Percentiles rank a stretch among this genome's conserved stretches.
These are phyloP conservation scores for Lepas anatifera DNA, from an alignment of 2,888 invertebrate species.

Conservation along the genomic window DNA sequence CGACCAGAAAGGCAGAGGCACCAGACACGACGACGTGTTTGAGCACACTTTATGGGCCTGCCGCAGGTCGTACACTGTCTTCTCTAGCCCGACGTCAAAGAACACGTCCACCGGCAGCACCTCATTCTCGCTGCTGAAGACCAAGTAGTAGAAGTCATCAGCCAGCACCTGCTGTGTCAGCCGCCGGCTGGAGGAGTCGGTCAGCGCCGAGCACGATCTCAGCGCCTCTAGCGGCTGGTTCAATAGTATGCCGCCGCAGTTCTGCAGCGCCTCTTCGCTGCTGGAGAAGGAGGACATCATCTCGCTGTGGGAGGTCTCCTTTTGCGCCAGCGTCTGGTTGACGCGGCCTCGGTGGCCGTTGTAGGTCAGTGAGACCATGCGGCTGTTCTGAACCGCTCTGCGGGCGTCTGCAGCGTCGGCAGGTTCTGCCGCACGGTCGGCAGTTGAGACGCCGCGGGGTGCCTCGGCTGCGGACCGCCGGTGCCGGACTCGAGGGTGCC, in stretches of 20 bases:
- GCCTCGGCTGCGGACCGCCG: background rate
- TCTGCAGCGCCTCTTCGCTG: slow-evolving; percentile 59
- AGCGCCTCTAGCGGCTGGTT: slow-evolving; percentile 57
- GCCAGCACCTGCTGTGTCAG: slow-evolving; percentile 47
- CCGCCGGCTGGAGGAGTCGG: slow-evolving; percentile 19
- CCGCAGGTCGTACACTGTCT: slow-evolving; percentile 55
- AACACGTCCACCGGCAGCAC: slow-evolving; percentile 46
- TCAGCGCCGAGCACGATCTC: slow-evolving; percentile 38
- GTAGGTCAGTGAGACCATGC: background rate
- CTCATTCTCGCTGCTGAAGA: slow-evolving; percentile 70
- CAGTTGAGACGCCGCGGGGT: background rate
- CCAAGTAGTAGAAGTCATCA: slow-evolving; percentile 69
- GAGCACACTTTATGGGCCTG: slow-evolving; percentile 47
- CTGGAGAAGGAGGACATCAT: slow-evolving; percentile 63
- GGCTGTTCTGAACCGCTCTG: background rate
- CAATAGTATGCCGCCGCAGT: slow-evolving; percentile 58
- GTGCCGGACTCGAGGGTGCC: no score
- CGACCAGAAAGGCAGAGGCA: slow-evolving; percentile 55
- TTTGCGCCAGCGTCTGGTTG: slow-evolving; percentile 45
- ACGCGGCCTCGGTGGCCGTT: slow-evolving; percentile 41
- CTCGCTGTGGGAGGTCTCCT: slow-evolving; percentile 24
- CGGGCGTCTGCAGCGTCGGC: no score
- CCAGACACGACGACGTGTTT: slow-evolving; percentile 50
- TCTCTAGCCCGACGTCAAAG: slow-evolving; percentile 54
- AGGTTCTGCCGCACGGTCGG: no score